phyloP scores from a whole-genome alignment of 2,797 vertebrate genomes.

The Sciaenops ocellatus region DNA sequence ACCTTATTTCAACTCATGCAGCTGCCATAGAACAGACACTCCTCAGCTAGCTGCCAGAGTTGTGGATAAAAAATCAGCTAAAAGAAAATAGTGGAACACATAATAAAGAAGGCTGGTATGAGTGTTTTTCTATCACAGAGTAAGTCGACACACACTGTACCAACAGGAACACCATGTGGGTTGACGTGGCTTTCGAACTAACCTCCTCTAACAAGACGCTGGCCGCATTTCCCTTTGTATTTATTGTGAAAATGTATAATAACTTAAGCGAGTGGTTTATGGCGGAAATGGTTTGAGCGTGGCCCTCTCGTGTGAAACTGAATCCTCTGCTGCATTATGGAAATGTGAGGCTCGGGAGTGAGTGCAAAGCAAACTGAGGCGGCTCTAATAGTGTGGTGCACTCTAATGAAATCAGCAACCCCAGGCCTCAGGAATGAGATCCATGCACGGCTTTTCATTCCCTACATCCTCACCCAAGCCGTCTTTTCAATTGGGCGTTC shows the following conservation, averaged over 20 bases:
- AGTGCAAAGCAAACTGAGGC: slow-evolving; percentile 83
- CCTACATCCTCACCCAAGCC: slow-evolving; percentile 73
- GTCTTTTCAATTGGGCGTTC: slow-evolving; percentile 71
- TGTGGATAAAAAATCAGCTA: slow-evolving; percentile 5
- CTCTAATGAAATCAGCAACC: slow-evolving; percentile 85
- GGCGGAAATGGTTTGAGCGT: slow-evolving; percentile 81
- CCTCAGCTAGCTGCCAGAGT: slow-evolving; percentile 12
- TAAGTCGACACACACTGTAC: slow-evolving; percentile 42
- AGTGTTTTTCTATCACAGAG: slow-evolving; percentile 24
- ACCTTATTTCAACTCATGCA: slow-evolving; percentile 57
- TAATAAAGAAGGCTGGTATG: neutral
- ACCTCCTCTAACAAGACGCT: slow-evolving; percentile 64
- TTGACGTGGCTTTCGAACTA: slow-evolving; percentile 61
- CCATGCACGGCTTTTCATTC: slow-evolving; percentile 72
- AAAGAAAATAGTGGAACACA: neutral
- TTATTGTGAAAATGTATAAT: slow-evolving; percentile 84
- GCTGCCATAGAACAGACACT: slow-evolving; percentile 25
- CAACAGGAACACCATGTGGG: slow-evolving; percentile 37
- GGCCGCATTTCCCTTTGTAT: slow-evolving; percentile 77
- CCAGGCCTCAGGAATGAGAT: slow-evolving; percentile 82
- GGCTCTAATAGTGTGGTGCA: slow-evolving; percentile 80
- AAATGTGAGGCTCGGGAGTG: slow-evolving; percentile 77
- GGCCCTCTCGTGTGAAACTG: slow-evolving; percentile 79
- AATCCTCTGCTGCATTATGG: slow-evolving; percentile 80
- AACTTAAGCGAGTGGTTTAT: slow-evolving; percentile 80